These are phyloP conservation scores for Melanerpes formicivorus DNA, from an alignment of 2,113 vertebrate genomes.

Conservation along the genomic window DNA sequence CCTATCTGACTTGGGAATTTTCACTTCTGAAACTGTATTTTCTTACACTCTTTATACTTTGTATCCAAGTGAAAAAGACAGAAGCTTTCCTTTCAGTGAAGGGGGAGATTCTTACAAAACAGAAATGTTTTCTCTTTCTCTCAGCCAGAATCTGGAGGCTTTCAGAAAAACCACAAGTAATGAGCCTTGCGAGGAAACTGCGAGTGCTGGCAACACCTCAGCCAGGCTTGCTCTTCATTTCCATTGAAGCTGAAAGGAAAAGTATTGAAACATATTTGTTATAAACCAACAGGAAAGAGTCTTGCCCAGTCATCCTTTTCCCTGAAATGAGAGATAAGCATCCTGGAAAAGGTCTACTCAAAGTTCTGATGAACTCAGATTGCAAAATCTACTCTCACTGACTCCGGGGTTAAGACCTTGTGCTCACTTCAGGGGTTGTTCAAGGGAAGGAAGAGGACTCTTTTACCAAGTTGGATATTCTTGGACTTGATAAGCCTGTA, in stretches of 20 bases:
- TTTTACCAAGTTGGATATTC: neutral
- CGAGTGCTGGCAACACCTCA: slow-evolving; percentile 29
- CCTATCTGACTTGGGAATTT: neutral
- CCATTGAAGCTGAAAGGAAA: slow-evolving; percentile 1
- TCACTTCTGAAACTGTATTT: neutral
- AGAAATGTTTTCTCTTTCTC: neutral
- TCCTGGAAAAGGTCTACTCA: slow-evolving; percentile 1
- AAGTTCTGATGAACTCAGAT: neutral
- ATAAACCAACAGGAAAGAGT: slow-evolving; percentile 24
- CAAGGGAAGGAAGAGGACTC: neutral
- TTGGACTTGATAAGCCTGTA: neutral
- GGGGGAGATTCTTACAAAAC: neutral
- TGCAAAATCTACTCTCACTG: neutral
- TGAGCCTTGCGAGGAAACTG: slow-evolving; percentile 2
- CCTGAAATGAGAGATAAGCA: neutral
- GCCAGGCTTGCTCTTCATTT: neutral
- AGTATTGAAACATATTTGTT: neutral
- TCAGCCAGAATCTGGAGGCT: neutral
- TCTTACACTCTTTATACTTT: neutral
- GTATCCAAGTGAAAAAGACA: neutral
- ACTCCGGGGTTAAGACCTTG: neutral
- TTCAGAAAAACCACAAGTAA: neutral
- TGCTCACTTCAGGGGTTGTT: neutral
- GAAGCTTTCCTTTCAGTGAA: neutral
- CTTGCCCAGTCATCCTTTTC: slow-evolving; percentile 12